A percentile compares a stretch with the other conserved stretches of the same genome.
Conservation (phyloP, 1,140 invertebrate genomes). For the Diabrotica undecimpunctata region DNA sequence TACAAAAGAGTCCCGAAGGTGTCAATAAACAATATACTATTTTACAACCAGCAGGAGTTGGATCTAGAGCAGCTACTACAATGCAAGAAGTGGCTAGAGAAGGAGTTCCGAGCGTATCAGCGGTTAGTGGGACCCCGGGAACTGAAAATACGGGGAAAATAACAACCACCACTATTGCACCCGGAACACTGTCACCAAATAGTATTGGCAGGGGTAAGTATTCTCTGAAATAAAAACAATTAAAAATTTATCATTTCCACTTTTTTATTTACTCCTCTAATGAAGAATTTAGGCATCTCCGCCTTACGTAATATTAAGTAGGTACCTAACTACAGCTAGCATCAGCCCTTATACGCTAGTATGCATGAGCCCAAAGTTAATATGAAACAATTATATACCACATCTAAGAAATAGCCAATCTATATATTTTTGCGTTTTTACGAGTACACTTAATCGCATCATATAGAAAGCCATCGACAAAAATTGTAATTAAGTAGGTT, state of each 20-base stretch:
- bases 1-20: conserved; percentile 51
- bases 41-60: conserved; percentile 71
- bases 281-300: too few species aligned
- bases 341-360: too few species aligned
- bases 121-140: conserved; percentile 36
- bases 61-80: conserved; percentile 71
- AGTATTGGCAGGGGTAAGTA: conserved; percentile 70
- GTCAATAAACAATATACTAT: conserved; percentile 71
- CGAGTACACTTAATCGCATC: too few species aligned
- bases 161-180: conserved; percentile 41
- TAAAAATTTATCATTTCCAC: background rate
- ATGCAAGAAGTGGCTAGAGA: conserved; percentile 70
- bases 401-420: too few species aligned
- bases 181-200: conserved; percentile 64
- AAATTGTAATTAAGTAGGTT: too few species aligned
- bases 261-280: background rate
- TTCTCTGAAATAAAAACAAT: background rate
- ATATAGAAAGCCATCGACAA: too few species aligned
- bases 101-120: conserved; percentile 60
- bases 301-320: too few species aligned
- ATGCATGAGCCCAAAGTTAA: too few species aligned
- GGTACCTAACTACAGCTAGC: too few species aligned
- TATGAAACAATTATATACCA: too few species aligned
- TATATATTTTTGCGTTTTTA: too few species aligned
- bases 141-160: conserved; percentile 30